Evolutionary conservation across 2,113 vertebrate genomes (phyloP), one percentile per base, ranked within the genome.

Genomic region (Thymallus thymallus): DNA sequence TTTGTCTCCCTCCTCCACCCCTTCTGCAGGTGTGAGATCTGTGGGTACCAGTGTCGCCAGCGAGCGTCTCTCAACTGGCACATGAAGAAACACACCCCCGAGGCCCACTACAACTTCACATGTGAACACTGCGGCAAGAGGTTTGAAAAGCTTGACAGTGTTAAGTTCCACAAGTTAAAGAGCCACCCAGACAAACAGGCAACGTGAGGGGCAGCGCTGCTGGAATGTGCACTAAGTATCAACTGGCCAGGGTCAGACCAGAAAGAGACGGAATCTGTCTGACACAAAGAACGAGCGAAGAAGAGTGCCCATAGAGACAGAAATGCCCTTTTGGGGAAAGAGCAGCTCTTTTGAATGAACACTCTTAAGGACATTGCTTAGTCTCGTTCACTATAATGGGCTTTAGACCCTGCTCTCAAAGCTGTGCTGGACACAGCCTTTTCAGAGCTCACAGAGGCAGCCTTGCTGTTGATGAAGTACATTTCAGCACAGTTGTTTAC

Each of bases 31-130:
- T 97, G 96, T 60, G 95, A 98, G 88, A 94, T 97, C 80, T 98
- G 96, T 5, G 96, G 96, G 32, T 98, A 95, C 88, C 96, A 97
- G 88, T 98, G 96, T 86, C 92, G 96, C 6, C 96, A 97, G 88
- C 92, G 95, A 0, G 95, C 96, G 0, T 98, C 96, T 0, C 94
- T 98, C 22, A 98, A 96, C 83, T 98, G 96, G 96, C 96, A 98
- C 89, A 98, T 97, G 96, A 94, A 95, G 91, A 96, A 97, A 45
- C 96, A 98, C 85, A 94, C 91, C 0, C 86, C 94, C 0, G 94
- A 96, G 58, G 92, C 95, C 5, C 94, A 94, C 79, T 97, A 94
- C 91, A 96, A 95, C 89, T 97, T 94, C 92, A 95, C 95, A 20
- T 98, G 96, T 0, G 95, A 96, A 78, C 92, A 93, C 91, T 98